A percentile compares a stretch with the other conserved stretches of the same genome.
Evolutionary conservation across 2,888 invertebrate genomes (phyloP).

Genomic region (Drymonia ruficornis): DNA sequence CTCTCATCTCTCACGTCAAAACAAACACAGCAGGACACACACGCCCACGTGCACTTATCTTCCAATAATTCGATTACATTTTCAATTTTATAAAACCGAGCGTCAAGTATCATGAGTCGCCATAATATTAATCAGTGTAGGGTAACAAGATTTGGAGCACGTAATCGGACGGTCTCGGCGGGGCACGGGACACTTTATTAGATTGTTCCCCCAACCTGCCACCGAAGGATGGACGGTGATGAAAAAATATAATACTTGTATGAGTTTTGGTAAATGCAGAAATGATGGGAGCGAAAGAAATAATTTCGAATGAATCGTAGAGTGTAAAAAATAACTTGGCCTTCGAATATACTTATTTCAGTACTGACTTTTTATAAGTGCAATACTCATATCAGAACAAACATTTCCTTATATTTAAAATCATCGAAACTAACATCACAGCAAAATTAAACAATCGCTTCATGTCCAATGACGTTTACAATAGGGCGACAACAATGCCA

Average conservation of each 20-base stretch:
- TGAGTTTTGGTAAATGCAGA: background rate
- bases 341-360: no score
- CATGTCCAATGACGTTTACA: conserved; percentile 36
- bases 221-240: conserved; percentile 38
- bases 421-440: conserved; percentile 3
- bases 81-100: conserved; percentile 65
- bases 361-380: no score
- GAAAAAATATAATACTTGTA: conserved; percentile 27
- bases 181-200: conserved; percentile 78
- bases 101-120: conserved; percentile 55
- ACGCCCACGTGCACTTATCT: conserved; percentile 25
- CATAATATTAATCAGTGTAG: conserved; percentile 80
- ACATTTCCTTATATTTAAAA: background rate
- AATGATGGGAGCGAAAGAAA: background rate
- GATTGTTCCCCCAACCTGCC: conserved; percentile 81
- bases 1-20: background rate
- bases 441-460: conserved; percentile 27
- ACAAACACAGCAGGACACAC: conserved; percentile 9
- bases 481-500: conserved; percentile 48
- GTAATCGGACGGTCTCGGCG: conserved; percentile 79
- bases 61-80: conserved; percentile 57
- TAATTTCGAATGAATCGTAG: background rate
- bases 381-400: no score
- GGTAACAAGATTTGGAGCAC: conserved; percentile 78
- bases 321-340: no score